Evolutionary conservation across 2,888 invertebrate species (phyloP), one percentile per base, ranked within the genome.

Genomic region (Epirrhoe tristata): DNA sequence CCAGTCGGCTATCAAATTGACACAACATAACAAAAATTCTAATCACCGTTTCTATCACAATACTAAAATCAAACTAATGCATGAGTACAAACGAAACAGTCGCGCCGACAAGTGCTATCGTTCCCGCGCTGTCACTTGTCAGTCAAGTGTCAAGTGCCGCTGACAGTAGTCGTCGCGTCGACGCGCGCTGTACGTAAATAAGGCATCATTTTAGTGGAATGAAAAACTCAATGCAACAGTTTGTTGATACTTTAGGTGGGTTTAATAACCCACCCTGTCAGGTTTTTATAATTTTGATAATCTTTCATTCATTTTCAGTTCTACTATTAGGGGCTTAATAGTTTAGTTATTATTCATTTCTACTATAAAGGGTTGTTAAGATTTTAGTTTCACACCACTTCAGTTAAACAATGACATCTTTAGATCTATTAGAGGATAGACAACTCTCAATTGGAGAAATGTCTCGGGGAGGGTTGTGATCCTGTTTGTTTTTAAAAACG

Each of bases 91-190:
- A 58, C 34, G 55, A 61, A 55, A 46, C 63, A 63, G 24, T 70
- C 59, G 64, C 59, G 53, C n/a, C 57, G 52, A 72, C 58, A 70
- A 69, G 69, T 63, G 71, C 65, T 63, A 69, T 66, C 70, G 66
- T 64, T 70, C 63, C 64, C 36, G 36, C 36, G 1, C n/a, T 24
- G 24, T 24, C 24, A 24, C 67, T 39, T 69, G 74, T 71, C 70
- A 70, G 67, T 66, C 64, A 62, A 34, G 63, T 70, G 70, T 57
- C 70, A 59, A 64, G 68, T 68, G 58, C 54, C 68, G 66, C 10
- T 48, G 66, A 64, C 70, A 68, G 63, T 17, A 31, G 63, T 50
- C 60, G 58, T 53, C 57, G 62, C 59, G 63, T 32, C 58, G 53
- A 58, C 51, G 66, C 55, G 58, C 39, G 51, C 43, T 50, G 46